Conservation (phyloP, 2,888 invertebrate genomes). For the Andrena flavipes region DNA sequence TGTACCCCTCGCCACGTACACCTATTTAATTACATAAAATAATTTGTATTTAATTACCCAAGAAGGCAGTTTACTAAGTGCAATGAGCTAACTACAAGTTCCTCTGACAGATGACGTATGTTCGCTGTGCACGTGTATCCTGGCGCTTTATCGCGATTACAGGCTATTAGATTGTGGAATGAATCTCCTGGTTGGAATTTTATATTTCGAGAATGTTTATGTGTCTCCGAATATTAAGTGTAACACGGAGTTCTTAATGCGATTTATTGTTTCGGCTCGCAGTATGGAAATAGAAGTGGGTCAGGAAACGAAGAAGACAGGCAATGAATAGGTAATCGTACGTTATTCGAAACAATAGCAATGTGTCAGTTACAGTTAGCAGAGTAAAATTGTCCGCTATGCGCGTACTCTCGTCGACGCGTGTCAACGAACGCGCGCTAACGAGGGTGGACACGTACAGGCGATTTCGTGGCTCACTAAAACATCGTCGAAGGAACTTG, state of each 20-base stretch:
- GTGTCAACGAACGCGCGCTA: slow-evolving; percentile 23
- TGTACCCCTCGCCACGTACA: slow-evolving; percentile 22
- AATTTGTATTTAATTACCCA: slow-evolving; percentile 56
- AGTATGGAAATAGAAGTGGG: not conserved
- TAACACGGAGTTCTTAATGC: too few relatives aligned
- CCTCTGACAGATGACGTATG: slow-evolving; percentile 40
- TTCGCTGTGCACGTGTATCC: not conserved
- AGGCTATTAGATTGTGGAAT: not conserved
- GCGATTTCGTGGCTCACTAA: slow-evolving; percentile 2
- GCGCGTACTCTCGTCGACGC: slow-evolving; percentile 13
- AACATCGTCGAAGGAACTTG: slow-evolving; percentile 23
- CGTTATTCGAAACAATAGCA: not conserved
- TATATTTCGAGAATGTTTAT: not conserved
- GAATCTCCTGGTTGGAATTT: not conserved
- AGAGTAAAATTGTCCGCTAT: not conserved
- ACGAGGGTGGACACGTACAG: not conserved
- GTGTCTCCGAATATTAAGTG: not conserved
- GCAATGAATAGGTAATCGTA: not conserved
- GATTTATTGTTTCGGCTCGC: too few relatives aligned
- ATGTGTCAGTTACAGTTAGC: not conserved
- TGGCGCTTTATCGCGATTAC: slow-evolving; percentile 16
- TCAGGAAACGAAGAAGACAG: not conserved
- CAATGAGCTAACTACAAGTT: slow-evolving; percentile 30
- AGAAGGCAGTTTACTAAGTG: slow-evolving; percentile 13
- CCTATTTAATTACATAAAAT: slow-evolving; percentile 53